These are phyloP conservation scores for Drosophila saltans DNA, from an alignment of 1,140 invertebrate species.

Conservation along the genomic window DNA sequence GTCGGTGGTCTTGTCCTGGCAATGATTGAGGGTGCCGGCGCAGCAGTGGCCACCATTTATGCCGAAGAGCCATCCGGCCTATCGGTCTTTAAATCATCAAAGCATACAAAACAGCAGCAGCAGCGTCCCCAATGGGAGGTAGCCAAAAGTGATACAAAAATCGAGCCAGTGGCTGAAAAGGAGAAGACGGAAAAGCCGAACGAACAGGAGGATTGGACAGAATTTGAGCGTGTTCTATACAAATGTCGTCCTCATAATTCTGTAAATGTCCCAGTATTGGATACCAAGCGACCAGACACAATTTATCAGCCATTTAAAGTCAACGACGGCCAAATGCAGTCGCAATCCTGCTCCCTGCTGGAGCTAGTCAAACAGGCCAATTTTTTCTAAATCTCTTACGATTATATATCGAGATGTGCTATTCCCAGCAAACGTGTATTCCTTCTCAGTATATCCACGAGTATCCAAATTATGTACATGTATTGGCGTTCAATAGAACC, in stretches of 20 bases:
- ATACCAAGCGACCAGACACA: not conserved
- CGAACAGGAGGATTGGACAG: not conserved
- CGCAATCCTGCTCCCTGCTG: constrained; percentile 39
- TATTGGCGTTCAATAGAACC: constrained; percentile 4
- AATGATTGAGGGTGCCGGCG: constrained; percentile 61
- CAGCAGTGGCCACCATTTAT: constrained; percentile 67
- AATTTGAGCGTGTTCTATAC: constrained; percentile 51
- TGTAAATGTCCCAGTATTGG: not conserved
- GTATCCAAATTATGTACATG: constrained; percentile 53
- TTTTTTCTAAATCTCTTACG: constrained; percentile 33
- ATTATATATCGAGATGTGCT: no score
- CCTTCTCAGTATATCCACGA: not conserved
- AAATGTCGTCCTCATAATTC: constrained; percentile 39
- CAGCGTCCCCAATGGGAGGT: constrained; percentile 53
- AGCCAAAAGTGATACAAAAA: not conserved
- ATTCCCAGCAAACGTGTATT: not conserved
- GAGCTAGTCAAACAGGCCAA: constrained; percentile 53
- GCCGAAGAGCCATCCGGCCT: constrained; percentile 23
- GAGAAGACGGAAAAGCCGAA: not conserved
- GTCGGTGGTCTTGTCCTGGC: constrained; percentile 66
- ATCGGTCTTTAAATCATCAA: not conserved
- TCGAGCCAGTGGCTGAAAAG: not conserved
- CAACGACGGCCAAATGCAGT: not conserved
- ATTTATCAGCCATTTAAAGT: not conserved
- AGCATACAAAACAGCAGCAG: not conserved